Evolutionary conservation across 1,140 invertebrate species (phyloP).

Genomic region (Trichogramma pretiosum): DNA sequence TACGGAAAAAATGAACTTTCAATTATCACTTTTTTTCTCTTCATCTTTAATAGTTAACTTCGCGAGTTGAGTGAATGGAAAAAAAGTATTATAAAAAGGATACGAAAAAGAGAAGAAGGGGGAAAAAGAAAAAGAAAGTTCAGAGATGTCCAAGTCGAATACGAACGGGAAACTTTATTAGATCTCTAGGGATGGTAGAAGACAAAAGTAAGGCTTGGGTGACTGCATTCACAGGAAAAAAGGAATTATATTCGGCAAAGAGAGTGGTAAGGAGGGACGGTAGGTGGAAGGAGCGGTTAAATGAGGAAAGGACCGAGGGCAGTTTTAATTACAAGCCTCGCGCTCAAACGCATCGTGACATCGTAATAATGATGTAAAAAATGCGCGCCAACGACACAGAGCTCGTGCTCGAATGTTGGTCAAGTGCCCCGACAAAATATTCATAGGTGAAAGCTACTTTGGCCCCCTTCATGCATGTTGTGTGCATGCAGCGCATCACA

Average conservation of each 20-base stretch:
- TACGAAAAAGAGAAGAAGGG: background rate
- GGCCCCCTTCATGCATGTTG: background rate
- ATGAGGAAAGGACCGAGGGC: no score
- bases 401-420: no score
- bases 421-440: slow-evolving; percentile 15
- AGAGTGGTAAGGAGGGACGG: no score
- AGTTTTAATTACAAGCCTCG: no score
- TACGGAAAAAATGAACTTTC: slow-evolving; percentile 5
- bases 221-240: no score
- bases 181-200: slow-evolving; percentile 10
- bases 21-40: slow-evolving; percentile 2
- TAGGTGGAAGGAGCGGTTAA: no score
- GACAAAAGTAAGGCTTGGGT: slow-evolving; percentile 10
- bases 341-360: background rate
- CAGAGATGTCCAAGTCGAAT: slow-evolving; percentile 4
- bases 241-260: no score
- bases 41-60: slow-evolving; percentile 10
- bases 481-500: no score
- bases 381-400: background rate
- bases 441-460: slow-evolving; percentile 2
- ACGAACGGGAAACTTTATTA: slow-evolving; percentile 17
- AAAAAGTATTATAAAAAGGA: background rate
- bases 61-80: background rate
- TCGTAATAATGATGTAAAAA: slow-evolving; percentile 14
- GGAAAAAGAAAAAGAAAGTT: background rate